phyloP scores from a whole-genome alignment of 2,113 vertebrate species.

The Chaenocephalus aceratus region DNA sequence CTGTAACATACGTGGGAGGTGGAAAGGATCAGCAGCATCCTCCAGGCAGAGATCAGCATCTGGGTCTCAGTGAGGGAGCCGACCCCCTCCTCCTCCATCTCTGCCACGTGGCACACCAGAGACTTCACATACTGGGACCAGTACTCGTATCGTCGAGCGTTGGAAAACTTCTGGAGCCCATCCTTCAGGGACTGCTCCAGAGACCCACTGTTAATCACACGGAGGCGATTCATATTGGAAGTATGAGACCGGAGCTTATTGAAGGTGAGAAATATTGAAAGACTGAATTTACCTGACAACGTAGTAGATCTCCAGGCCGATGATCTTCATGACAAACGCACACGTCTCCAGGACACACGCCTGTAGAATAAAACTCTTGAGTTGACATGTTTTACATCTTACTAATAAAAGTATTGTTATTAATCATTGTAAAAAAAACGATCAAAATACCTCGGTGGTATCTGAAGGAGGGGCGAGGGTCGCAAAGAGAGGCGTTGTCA shows the following conservation, averaged over 20 bases:
- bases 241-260: background rate
- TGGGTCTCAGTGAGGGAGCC: slow-evolving; percentile 89
- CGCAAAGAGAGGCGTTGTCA: slow-evolving; percentile 93
- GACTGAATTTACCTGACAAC: slow-evolving; percentile 88
- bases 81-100: slow-evolving; percentile 88
- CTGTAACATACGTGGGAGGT: slow-evolving; percentile 88
- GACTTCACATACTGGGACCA: slow-evolving; percentile 96
- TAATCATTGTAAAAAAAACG: background rate
- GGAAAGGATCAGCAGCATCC: slow-evolving; percentile 94
- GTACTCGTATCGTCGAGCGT: slow-evolving; percentile 91
- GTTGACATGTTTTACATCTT: background rate
- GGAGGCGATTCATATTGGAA: background rate
- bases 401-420: background rate
- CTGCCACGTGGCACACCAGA: slow-evolving; percentile 88
- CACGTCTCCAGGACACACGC: slow-evolving; percentile 96
- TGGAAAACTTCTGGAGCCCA: slow-evolving; percentile 90
- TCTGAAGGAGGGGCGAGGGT: slow-evolving; percentile 89
- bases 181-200: slow-evolving; percentile 94
- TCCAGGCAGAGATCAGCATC: slow-evolving; percentile 95
- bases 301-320: slow-evolving; percentile 97
- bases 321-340: slow-evolving; percentile 98
- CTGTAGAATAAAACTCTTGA: slow-evolving; percentile 70
- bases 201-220: slow-evolving; percentile 84
- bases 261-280: background rate
- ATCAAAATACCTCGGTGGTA: slow-evolving; percentile 89